Conservation (phyloP, 2,113 vertebrate genomes). For the Cranoglanis bouderius region DNA sequence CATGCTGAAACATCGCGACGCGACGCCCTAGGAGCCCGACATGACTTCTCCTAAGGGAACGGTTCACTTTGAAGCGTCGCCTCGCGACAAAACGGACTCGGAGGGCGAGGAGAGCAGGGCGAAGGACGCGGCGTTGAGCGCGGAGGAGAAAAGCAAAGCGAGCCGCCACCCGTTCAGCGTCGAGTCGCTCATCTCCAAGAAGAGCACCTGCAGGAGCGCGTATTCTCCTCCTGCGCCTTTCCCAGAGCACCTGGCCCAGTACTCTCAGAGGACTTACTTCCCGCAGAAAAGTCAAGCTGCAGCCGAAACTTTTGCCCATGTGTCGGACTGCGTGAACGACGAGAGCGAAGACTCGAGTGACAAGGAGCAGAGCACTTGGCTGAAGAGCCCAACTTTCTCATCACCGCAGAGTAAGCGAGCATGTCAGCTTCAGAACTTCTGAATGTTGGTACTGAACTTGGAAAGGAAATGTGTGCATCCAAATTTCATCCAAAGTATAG, state of each 20-base stretch:
- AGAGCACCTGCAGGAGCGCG: conserved; percentile 69
- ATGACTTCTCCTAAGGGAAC: conserved; percentile 77
- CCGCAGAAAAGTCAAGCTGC: conserved; percentile 62
- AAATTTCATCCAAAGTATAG: background rate
- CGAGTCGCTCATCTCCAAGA: conserved; percentile 80
- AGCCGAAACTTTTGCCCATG: conserved; percentile 63
- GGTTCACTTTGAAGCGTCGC: conserved; percentile 64
- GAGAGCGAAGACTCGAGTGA: conserved; percentile 68
- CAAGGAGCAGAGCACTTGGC: conserved; percentile 73
- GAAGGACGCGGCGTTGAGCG: conserved; percentile 67
- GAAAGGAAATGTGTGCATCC: background rate
- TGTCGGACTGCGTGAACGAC: conserved; percentile 62
- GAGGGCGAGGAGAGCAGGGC: conserved; percentile 68
- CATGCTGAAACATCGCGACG: conserved; percentile 22
- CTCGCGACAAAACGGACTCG: conserved; percentile 65
- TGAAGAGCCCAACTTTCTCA: conserved; percentile 69
- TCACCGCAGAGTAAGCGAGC: conserved; percentile 72
- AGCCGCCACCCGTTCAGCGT: conserved; percentile 78
- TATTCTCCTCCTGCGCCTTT: conserved; percentile 59
- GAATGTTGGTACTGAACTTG: background rate
- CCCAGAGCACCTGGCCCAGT: conserved; percentile 56
- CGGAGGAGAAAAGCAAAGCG: conserved; percentile 69
- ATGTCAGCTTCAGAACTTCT: background rate
- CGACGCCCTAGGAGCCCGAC: conserved; percentile 25
- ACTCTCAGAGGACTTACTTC: conserved; percentile 71